These are phyloP conservation scores for Brachionus koreanus DNA, from an alignment of 1,140 invertebrate species.

Conservation along the genomic window DNA sequence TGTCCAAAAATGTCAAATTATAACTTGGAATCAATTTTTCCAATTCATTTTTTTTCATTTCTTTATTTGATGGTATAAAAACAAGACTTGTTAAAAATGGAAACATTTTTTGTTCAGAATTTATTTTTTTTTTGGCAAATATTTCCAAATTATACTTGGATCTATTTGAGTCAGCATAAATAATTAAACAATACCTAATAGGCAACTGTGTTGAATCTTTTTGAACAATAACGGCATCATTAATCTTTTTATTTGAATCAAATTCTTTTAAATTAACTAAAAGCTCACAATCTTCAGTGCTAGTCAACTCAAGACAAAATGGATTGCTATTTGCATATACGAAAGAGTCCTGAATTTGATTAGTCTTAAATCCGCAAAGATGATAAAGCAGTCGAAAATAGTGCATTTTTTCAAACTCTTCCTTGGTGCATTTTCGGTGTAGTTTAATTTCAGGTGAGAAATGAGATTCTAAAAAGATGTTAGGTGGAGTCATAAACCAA, in stretches of 20 bases:
- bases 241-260: background rate
- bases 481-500: constrained; percentile 11
- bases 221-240: background rate
- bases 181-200: background rate
- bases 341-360: background rate
- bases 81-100: background rate
- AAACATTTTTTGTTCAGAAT: background rate
- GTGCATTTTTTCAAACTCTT: constrained; percentile 15
- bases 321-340: background rate
- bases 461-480: constrained; percentile 2
- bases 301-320: background rate
- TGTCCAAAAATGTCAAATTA: background rate
- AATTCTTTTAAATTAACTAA: background rate
- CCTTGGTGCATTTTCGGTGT: background rate
- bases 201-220: background rate
- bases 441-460: constrained; percentile 10
- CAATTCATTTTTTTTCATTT: background rate
- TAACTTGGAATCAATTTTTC: background rate
- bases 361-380: background rate
- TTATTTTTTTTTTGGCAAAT: background rate
- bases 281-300: background rate
- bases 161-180: background rate
- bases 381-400: background rate
- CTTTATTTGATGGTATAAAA: background rate
- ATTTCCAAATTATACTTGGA: background rate